Evolutionary conservation across 2,888 invertebrate genomes (phyloP).

Genomic region (Aphidoletes aphidimyza): DNA sequence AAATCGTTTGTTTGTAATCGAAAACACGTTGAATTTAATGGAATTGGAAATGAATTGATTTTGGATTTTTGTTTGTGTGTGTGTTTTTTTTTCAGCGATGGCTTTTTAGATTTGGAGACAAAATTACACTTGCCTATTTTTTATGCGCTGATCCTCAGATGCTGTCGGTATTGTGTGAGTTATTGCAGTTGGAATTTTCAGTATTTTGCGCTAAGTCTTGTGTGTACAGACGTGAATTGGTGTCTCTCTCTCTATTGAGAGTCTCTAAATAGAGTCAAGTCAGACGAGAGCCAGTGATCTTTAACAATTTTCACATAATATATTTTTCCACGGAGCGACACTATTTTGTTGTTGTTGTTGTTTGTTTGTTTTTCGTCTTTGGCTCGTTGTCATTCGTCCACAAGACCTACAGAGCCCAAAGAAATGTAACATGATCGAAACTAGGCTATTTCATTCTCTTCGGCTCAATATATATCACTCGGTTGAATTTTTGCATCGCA

Average conservation of each 20-base stretch:
- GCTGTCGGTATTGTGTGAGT: neutral
- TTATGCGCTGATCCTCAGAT: neutral
- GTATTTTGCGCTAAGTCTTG: neutral
- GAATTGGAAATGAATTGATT: constrained; percentile 51
- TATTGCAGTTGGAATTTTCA: constrained; percentile 22
- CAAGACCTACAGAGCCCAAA: constrained; percentile 24
- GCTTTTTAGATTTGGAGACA: neutral
- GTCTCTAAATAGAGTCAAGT: constrained; percentile 15
- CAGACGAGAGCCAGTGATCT: constrained; percentile 43
- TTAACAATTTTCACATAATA: constrained; percentile 51
- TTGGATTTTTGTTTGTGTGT: neutral
- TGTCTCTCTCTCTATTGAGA: no score
- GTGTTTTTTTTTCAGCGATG: neutral
- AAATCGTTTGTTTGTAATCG: constrained; percentile 34
- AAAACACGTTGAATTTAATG: constrained; percentile 29
- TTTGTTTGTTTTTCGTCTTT: neutral
- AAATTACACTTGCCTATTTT: constrained; percentile 36
- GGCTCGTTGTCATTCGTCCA: neutral
- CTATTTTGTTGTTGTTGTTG: neutral
- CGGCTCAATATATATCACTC: constrained; percentile 33
- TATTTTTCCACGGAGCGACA: neutral
- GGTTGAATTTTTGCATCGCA: neutral
- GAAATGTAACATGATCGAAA: constrained; percentile 27
- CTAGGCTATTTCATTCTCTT: neutral
- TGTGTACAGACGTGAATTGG: neutral